Conservation (phyloP, 2,113 vertebrate genomes). For the Herpetotheres cachinnans region DNA sequence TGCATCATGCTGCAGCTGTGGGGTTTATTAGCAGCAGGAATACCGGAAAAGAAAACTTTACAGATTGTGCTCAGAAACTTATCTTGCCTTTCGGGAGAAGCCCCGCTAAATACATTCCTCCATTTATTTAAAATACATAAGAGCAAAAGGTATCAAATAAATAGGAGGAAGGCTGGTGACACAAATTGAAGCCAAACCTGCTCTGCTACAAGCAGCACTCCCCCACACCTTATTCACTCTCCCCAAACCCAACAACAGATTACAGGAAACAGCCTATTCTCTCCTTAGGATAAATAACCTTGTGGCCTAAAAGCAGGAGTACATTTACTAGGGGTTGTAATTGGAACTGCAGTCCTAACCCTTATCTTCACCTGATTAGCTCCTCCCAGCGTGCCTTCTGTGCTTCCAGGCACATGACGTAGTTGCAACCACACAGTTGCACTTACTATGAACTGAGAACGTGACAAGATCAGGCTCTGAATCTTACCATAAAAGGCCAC, state of each 20-base stretch:
- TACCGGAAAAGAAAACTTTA: neutral
- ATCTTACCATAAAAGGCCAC: neutral
- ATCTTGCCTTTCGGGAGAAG: neutral
- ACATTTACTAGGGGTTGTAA: neutral
- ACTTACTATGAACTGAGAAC: neutral
- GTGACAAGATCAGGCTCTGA: neutral
- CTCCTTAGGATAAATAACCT: neutral
- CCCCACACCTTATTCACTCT: neutral
- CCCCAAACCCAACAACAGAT: neutral
- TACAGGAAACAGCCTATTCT: neutral
- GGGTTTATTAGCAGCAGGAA: neutral
- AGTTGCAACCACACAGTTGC: neutral
- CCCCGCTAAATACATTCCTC: neutral
- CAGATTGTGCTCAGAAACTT: neutral
- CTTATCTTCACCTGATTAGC: neutral
- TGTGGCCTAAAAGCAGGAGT: neutral
- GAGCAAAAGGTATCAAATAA: neutral
- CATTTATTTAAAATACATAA: neutral
- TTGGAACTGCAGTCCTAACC: neutral
- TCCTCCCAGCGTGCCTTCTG: neutral
- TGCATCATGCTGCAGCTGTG: neutral
- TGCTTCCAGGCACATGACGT: neutral
- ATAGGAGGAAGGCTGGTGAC: neutral
- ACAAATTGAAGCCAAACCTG: neutral
- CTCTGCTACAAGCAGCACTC: neutral